These are phyloP conservation scores for Ornithoptera priamus DNA, from an alignment of 2,888 invertebrate genomes.

Conservation along the genomic window DNA sequence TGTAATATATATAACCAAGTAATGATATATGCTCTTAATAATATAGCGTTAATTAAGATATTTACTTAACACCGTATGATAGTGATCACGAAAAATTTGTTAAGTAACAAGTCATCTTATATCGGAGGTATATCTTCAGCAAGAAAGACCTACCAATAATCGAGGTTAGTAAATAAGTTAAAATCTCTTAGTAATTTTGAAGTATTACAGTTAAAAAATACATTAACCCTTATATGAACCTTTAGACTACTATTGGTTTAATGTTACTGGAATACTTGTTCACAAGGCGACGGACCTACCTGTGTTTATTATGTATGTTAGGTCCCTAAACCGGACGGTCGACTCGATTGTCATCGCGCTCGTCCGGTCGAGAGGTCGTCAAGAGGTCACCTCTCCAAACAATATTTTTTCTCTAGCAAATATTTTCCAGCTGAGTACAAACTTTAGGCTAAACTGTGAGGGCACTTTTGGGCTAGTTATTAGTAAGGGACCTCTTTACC, in stretches of 20 bases:
- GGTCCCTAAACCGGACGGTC: constrained; percentile 38
- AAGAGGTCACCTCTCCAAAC: constrained; percentile 42
- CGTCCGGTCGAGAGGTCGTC: constrained; percentile 45
- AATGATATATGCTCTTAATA: too few relatives aligned
- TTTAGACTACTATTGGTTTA: neutral
- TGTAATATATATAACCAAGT: too few relatives aligned
- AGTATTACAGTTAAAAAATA: too few relatives aligned
- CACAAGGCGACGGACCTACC: constrained; percentile 12
- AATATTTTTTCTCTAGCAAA: constrained; percentile 34
- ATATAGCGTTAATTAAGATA: too few relatives aligned
- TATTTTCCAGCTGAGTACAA: constrained; percentile 37
- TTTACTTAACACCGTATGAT: too few relatives aligned
- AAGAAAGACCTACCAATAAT: too few relatives aligned
- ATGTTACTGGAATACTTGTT: constrained; percentile 6
- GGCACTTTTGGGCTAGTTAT: constrained; percentile 9
- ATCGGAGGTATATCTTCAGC: too few relatives aligned
- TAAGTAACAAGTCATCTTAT: too few relatives aligned
- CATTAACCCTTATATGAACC: too few relatives aligned
- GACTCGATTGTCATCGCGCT: constrained; percentile 39
- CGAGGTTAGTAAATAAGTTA: too few relatives aligned
- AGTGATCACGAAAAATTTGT: too few relatives aligned
- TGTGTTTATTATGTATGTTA: constrained; percentile 25
- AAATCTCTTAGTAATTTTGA: too few relatives aligned
- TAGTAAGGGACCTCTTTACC: constrained; percentile 28
- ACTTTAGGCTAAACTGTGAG: constrained; percentile 35